Evolutionary conservation across 2,113 vertebrate species (phyloP).

Genomic region (Sclerurus mexicanus): DNA sequence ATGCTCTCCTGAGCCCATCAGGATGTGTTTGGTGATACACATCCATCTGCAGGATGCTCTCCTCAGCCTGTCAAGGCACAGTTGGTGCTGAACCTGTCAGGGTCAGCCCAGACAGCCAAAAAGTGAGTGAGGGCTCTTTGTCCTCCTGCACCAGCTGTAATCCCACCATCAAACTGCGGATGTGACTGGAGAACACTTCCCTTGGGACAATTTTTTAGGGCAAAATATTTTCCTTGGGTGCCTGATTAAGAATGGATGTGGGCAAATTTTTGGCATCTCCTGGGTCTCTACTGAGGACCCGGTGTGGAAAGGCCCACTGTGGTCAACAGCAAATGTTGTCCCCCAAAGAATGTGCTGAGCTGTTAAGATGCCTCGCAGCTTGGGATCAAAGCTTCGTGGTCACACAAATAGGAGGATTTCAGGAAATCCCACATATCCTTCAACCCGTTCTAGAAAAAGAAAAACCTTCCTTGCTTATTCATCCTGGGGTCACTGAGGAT

Average conservation of each 20-base stretch:
- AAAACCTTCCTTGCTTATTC: neutral
- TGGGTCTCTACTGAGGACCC: neutral
- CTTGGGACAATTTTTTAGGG: neutral
- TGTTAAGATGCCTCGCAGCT: neutral
- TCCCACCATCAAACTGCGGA: neutral
- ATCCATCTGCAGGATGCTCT: neutral
- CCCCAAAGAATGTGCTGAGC: neutral
- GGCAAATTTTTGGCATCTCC: neutral
- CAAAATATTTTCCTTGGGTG: neutral
- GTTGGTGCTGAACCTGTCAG: neutral
- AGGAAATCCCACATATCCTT: neutral
- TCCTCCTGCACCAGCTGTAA: neutral
- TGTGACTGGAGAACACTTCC: neutral
- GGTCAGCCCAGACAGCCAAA: neutral
- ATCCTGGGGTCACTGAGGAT: neutral
- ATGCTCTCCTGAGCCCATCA: neutral
- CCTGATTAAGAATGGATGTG: neutral
- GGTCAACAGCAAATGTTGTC: neutral
- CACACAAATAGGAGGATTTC: neutral
- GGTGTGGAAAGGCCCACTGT: accelerated
- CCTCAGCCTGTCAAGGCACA: neutral
- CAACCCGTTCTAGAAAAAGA: neutral
- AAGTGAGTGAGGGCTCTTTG: neutral
- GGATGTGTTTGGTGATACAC: neutral
- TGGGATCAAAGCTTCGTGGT: neutral